These are phyloP conservation scores for Trematocara macrostoma DNA, from an alignment of 2,113 vertebrate genomes.

Conservation along the genomic window DNA sequence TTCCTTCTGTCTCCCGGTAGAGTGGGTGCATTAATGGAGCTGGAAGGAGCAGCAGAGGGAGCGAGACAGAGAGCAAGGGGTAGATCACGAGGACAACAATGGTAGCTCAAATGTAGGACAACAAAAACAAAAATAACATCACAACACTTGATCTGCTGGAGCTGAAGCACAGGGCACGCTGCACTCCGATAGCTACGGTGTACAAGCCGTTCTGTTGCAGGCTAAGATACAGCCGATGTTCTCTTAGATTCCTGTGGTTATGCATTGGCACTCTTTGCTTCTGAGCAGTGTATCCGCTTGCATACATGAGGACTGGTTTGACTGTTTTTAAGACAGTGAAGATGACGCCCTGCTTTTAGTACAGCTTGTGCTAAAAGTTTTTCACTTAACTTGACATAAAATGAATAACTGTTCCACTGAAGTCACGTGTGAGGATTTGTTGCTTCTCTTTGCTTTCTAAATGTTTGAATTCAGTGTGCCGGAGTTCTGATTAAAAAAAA, in stretches of 20 bases:
- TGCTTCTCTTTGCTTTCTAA: neutral
- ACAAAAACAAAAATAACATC: neutral
- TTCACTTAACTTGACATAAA: neutral
- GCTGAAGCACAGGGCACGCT: neutral
- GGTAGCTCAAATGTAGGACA: neutral
- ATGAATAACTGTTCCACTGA: neutral
- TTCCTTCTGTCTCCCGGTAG: slow-evolving; percentile 15
- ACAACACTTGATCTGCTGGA: neutral
- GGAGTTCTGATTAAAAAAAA: neutral
- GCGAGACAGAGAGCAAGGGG: neutral
- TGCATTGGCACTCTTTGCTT: neutral
- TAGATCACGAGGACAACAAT: neutral
- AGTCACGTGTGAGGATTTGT: neutral
- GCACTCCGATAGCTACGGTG: neutral
- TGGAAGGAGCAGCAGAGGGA: slow-evolving; percentile 4
- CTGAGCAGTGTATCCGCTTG: neutral
- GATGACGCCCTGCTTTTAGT: neutral
- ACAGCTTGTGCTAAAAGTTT: neutral
- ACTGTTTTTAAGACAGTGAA: neutral
- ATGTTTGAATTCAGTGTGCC: neutral
- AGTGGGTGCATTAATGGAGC: slow-evolving; percentile 32
- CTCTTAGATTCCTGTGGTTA: neutral
- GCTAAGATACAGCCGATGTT: neutral
- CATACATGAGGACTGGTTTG: neutral
- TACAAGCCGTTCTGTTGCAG: neutral